These are phyloP conservation scores for Periparus ater DNA, from an alignment of 2,797 vertebrate genomes.

Conservation along the genomic window DNA sequence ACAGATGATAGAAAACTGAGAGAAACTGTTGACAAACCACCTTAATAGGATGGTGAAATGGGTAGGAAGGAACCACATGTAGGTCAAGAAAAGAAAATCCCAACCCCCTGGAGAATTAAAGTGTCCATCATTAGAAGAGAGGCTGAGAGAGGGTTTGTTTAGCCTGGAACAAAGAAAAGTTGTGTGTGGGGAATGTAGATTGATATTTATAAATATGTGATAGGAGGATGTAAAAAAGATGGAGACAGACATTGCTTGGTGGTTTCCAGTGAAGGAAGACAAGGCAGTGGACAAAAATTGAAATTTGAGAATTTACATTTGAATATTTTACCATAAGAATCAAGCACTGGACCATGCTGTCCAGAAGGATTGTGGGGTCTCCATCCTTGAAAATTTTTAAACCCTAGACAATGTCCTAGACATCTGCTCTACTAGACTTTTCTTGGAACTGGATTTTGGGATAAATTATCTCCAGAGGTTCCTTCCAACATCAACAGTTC, in stretches of 20 bases:
- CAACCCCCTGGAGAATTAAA: background rate
- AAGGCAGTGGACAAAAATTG: background rate
- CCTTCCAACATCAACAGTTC: background rate
- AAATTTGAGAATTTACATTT: background rate
- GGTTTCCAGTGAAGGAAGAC: background rate
- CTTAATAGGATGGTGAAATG: background rate
- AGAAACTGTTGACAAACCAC: background rate
- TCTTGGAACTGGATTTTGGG: background rate
- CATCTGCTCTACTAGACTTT: background rate
- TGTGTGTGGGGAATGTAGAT: fast-evolving
- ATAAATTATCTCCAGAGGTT: background rate
- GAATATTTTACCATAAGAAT: background rate
- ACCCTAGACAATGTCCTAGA: background rate
- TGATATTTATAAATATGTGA: background rate
- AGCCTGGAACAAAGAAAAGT: background rate
- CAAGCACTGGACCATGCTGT: background rate
- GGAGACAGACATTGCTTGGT: background rate
- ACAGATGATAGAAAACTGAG: background rate
- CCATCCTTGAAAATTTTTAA: background rate
- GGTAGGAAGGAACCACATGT: background rate
- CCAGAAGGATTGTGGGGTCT: background rate
- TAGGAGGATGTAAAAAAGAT: background rate
- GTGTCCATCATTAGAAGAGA: background rate
- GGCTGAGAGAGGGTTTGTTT: background rate
- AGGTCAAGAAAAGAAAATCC: background rate